Base-by-base conservation (phyloP, 2,113 vertebrate genomes). In the Aleadryas rufinucha region DNA sequence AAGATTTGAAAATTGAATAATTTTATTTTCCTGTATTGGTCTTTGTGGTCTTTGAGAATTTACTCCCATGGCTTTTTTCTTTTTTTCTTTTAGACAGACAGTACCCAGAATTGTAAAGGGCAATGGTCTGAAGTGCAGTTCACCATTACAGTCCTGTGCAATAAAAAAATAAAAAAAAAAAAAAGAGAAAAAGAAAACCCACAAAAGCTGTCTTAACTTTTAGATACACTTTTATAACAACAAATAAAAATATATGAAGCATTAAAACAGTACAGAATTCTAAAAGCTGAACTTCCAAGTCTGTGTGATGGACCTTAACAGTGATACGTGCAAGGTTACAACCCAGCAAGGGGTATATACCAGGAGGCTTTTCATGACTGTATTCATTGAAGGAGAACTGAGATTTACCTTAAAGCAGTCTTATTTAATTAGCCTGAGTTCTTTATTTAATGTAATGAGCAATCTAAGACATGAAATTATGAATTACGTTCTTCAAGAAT, bases 201-300 rank as follows among this genome's bases (percentile, higher is more conserved):
- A 59, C 31, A 74, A 84, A 93, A 84, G 19, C 10, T 28, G 45
- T 22, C 45, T 42, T 70, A 89, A 81, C 57, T 82, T 91, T 85
- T 83, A 63, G 37, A n/a, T 79, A 71, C 8, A 30, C 8, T 85
- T 96, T 87, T 85, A 49, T 79, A 81, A 37, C 61, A 69, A 42
- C n/a, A 78, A 87, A 81, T 94, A 87, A 91, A 95, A 96, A 44
- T 72, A 82, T 72, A 94, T 53, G 74, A 91, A 85, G 56, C 44
- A 23, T 72, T 82, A 76, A 87, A 89, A 13, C 13, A 70, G 24
- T 52, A 47, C 16, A 56, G 35, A 76, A 79, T n/a, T 79, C 52
- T 82, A 76, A 87, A 91, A 93, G 13, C 16, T 87, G 60, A 69
- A 78, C 19, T 91, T 91, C 5, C 21, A 85, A 31, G 7, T 54